Evolutionary conservation across 1,140 invertebrate species (phyloP).

Genomic region (Melanaphis sacchari): DNA sequence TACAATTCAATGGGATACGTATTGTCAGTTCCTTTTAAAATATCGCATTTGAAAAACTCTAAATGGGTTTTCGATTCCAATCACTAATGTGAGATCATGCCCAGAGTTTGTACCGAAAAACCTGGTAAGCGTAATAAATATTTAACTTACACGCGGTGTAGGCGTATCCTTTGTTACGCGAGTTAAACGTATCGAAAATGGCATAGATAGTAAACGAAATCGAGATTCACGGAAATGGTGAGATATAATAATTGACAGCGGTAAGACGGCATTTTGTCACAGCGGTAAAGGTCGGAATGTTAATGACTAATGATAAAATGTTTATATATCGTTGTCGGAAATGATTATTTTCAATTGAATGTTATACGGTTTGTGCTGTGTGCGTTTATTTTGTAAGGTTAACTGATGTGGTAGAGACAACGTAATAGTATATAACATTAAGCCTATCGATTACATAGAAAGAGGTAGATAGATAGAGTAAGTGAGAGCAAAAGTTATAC

Average conservation of each 20-base stretch:
- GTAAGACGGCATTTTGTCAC: background rate
- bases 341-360: background rate
- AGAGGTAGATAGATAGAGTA: background rate
- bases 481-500: background rate
- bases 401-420: background rate
- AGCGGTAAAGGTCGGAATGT: background rate
- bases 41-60: background rate
- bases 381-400: background rate
- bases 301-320: background rate
- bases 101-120: background rate
- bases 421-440: background rate
- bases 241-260: background rate
- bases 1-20: background rate
- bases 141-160: accelerated
- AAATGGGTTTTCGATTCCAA: background rate
- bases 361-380: too few species aligned
- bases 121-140: background rate
- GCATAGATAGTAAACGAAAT: background rate
- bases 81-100: background rate
- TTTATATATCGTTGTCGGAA: background rate
- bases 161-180: background rate
- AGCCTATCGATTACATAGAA: too few species aligned
- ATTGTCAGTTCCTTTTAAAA: background rate
- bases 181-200: background rate
- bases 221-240: background rate